A percentile compares a stretch with the other conserved stretches of the same genome.
Evolutionary conservation across 2,888 invertebrate species (phyloP).

Genomic region (Mongoloraphidia duomilia): DNA sequence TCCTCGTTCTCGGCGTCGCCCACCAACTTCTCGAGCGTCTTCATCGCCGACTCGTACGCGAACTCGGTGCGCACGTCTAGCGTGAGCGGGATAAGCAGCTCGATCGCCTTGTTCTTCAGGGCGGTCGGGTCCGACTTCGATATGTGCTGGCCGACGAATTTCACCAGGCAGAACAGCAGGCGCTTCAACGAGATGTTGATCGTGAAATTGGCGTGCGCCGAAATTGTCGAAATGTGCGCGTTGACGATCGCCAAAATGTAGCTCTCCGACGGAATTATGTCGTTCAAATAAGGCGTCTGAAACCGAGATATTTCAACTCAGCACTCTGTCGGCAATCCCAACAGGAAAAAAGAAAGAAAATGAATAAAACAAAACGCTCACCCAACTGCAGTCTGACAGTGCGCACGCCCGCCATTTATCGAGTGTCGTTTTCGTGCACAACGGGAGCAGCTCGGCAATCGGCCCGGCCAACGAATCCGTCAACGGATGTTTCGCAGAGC

Average conservation of each 20-base stretch:
- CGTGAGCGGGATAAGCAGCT: conserved; percentile 59
- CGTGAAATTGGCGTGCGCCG: conserved; percentile 40
- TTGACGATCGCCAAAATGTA: conserved; percentile 63
- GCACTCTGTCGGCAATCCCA: neutral
- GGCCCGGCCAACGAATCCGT: conserved; percentile 3
- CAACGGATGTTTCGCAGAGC: conserved; percentile 1
- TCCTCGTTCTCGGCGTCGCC: conserved; percentile 49
- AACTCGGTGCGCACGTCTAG: conserved; percentile 65
- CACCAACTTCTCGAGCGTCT: conserved; percentile 45
- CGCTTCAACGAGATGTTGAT: conserved; percentile 50
- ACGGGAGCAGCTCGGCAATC: neutral
- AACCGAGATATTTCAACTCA: conserved; percentile 10
- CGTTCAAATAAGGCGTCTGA: conserved; percentile 56
- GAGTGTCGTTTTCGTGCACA: conserved; percentile 1
- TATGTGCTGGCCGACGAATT: conserved; percentile 47
- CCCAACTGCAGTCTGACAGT: conserved; percentile 2
- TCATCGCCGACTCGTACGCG: conserved; percentile 46
- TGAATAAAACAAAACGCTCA: neutral
- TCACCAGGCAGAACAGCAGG: conserved; percentile 45
- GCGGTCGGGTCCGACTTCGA: conserved; percentile 47
- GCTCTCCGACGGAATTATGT: conserved; percentile 72
- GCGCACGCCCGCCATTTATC: conserved; percentile 4
- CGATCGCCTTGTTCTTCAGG: conserved; percentile 46
- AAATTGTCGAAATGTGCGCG: conserved; percentile 48
- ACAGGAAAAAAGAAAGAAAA: no score